These are phyloP conservation scores for Maniola jurtina DNA, from an alignment of 1,140 invertebrate species.

Conservation along the genomic window DNA sequence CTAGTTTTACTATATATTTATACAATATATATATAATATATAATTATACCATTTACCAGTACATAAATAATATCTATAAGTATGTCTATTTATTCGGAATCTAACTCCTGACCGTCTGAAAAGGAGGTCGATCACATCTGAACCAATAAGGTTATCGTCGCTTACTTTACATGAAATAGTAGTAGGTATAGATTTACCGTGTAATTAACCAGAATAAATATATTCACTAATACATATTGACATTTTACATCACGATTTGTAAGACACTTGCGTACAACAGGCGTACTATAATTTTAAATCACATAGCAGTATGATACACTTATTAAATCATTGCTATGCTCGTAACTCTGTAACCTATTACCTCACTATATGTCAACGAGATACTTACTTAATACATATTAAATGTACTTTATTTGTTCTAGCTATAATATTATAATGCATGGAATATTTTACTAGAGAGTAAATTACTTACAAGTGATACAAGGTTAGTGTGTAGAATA, in stretches of 20 bases:
- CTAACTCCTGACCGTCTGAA: no score
- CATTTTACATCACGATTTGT: constrained; percentile 1
- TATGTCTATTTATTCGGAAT: no score
- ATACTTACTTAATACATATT: constrained; percentile 5
- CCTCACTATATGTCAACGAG: constrained; percentile 6
- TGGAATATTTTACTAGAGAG: constrained; percentile 1
- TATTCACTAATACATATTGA: neutral
- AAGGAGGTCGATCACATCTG: no score
- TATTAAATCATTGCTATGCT: neutral
- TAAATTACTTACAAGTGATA: neutral
- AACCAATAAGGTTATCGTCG: no score
- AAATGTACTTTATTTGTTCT: neutral
- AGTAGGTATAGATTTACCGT: neutral
- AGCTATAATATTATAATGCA: no score
- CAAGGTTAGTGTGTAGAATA: neutral
- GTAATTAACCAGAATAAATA: neutral
- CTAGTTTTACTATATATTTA: no score
- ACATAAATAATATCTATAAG: no score
- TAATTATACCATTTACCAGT: no score
- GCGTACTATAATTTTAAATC: neutral
- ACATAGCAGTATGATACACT: neutral
- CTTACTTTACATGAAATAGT: no score
- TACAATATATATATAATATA: no score
- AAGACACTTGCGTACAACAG: neutral
- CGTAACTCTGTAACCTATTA: neutral